Evolutionary conservation across 2,797 vertebrate genomes (phyloP).

Genomic region (Periparus ater): DNA sequence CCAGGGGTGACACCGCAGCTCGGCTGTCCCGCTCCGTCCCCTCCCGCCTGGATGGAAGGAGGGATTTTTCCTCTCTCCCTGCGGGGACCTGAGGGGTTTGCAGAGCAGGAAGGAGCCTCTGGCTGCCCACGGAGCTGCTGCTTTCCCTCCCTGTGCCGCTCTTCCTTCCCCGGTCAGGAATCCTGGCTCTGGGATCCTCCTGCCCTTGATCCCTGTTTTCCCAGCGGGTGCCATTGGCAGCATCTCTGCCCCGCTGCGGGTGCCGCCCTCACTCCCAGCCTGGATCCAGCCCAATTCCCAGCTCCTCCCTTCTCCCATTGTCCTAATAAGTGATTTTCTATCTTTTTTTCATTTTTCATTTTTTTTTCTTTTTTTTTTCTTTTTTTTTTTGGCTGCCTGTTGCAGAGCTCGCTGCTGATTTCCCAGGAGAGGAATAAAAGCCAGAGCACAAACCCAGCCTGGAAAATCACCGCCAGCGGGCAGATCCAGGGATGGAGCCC

Average conservation of each 20-base stretch:
- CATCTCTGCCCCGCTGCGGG: background rate
- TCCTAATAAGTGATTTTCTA: background rate
- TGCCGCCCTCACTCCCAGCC: background rate
- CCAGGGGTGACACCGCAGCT: background rate
- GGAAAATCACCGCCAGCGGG: background rate
- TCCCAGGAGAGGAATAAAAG: background rate
- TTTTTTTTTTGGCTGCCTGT: background rate
- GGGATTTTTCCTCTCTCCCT: background rate
- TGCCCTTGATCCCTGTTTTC: fast-evolving
- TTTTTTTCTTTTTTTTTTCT: background rate
- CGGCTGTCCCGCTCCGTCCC: background rate
- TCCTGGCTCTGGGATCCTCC: background rate
- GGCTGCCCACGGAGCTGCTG: background rate
- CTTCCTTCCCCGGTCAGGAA: background rate
- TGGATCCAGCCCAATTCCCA: background rate
- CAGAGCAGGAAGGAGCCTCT: background rate
- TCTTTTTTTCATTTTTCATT: background rate
- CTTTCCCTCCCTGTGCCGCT: background rate
- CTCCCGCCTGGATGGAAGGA: background rate
- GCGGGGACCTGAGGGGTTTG: background rate
- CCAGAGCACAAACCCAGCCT: background rate
- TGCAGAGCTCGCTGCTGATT: constrained; percentile 16
- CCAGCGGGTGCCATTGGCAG: fast-evolving
- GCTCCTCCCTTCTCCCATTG: background rate
- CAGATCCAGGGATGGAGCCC: background rate